phyloP scores from a whole-genome alignment of 2,113 vertebrate species.

The Toxostoma redivivum region DNA sequence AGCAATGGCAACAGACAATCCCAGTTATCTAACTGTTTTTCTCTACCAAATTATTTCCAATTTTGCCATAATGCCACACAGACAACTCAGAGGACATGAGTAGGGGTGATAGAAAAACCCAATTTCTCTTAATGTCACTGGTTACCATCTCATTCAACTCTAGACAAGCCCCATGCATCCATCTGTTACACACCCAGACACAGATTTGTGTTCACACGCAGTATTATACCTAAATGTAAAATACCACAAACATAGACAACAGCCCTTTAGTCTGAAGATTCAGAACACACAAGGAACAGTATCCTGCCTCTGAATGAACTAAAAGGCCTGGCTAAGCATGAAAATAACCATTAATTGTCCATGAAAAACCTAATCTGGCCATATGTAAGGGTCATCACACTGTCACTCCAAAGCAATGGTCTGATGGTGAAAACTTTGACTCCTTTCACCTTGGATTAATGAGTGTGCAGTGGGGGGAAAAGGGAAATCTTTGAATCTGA shows the following conservation, averaged over 20 bases:
- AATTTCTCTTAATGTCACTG: neutral
- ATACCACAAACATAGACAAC: neutral
- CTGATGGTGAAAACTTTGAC: neutral
- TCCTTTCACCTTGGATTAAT: neutral
- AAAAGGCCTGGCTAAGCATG: neutral
- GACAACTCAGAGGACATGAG: neutral
- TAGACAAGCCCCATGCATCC: neutral
- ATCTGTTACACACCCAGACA: neutral
- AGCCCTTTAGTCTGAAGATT: neutral
- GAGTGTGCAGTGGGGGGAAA: neutral
- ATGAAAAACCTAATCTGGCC: neutral
- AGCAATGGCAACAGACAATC: neutral
- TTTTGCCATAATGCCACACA: neutral
- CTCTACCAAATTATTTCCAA: neutral
- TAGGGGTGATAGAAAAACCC: neutral
- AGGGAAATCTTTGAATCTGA: neutral
- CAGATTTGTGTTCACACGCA: neutral
- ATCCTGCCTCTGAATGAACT: neutral
- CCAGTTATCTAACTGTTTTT: neutral
- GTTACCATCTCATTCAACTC: neutral
- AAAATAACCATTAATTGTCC: neutral
- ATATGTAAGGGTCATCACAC: neutral
- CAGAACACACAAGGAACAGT: neutral
- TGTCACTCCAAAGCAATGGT: neutral
- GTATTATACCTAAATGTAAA: neutral